phyloP scores from a whole-genome alignment of 2,113 vertebrate species.

The Echinops telfairi region DNA sequence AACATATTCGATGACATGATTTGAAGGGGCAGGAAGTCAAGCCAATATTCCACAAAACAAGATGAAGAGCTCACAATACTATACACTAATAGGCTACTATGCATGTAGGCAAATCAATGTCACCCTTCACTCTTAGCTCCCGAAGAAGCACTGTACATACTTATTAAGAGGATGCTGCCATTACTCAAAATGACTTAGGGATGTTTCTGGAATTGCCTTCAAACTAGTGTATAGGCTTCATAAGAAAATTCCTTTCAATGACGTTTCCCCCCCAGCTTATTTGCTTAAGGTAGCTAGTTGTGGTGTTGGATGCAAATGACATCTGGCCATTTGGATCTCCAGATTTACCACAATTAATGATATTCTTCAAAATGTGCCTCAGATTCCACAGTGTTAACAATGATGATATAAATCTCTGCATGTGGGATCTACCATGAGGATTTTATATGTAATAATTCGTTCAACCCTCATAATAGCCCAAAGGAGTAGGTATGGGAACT shows the following conservation, averaged over 20 bases:
- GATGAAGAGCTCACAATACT: background rate
- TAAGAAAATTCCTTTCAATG: background rate
- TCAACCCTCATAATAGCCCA: background rate
- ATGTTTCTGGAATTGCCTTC: background rate
- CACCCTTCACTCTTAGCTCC: background rate
- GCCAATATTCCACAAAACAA: background rate
- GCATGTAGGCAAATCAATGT: background rate
- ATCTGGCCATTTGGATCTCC: background rate
- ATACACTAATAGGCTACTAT: background rate
- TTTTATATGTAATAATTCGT: background rate
- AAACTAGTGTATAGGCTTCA: background rate
- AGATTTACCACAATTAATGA: constrained; percentile 4
- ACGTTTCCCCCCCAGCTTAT: background rate
- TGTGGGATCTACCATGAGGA: background rate
- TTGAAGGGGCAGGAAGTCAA: background rate
- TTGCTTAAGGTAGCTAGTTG: constrained; percentile 6
- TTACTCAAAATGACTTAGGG: background rate
- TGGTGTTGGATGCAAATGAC: background rate
- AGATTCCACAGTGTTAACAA: background rate
- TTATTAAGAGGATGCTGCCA: background rate
- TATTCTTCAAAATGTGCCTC: background rate
- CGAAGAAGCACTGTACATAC: background rate
- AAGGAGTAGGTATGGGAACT: background rate
- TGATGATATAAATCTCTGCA: background rate
- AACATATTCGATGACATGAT: background rate